phyloP scores from a whole-genome alignment of 2,113 vertebrate species.

The Cricetomys ansorgei region DNA sequence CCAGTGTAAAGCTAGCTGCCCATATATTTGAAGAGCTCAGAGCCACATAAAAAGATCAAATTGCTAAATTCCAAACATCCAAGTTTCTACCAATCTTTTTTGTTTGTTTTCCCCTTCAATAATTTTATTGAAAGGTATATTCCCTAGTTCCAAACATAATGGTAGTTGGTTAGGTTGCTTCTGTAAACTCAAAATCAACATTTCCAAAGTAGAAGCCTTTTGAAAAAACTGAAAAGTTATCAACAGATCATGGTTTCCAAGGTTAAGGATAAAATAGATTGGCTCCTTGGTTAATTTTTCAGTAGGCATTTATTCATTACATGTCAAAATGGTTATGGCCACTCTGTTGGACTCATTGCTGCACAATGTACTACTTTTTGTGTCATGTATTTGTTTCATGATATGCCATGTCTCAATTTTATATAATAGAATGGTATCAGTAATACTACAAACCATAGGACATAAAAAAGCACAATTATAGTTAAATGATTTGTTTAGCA shows the following conservation, averaged over 20 bases:
- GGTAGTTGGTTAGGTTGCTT: background rate
- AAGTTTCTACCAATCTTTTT: background rate
- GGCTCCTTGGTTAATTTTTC: background rate
- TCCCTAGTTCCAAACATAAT: background rate
- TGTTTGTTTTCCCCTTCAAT: background rate
- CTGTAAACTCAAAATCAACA: background rate
- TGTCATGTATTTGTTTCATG: background rate
- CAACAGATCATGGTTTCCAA: background rate
- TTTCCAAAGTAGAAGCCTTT: background rate
- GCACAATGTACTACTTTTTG: background rate
- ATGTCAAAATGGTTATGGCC: background rate
- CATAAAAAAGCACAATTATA: slow-evolving; percentile 37
- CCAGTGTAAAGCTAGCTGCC: background rate
- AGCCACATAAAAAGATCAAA: background rate
- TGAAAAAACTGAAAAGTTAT: background rate
- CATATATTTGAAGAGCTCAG: background rate
- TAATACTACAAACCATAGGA: background rate
- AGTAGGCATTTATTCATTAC: background rate
- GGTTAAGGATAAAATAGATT: no score
- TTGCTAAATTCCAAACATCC: background rate
- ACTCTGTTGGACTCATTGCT: no score
- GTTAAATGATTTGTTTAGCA: background rate
- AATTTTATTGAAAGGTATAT: background rate
- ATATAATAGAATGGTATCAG: background rate
- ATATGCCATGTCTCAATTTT: slow-evolving; percentile 5